Evolutionary conservation across 2,888 invertebrate genomes (phyloP), one percentile per base, ranked within the genome.

Genomic region (Dicycla oo): DNA sequence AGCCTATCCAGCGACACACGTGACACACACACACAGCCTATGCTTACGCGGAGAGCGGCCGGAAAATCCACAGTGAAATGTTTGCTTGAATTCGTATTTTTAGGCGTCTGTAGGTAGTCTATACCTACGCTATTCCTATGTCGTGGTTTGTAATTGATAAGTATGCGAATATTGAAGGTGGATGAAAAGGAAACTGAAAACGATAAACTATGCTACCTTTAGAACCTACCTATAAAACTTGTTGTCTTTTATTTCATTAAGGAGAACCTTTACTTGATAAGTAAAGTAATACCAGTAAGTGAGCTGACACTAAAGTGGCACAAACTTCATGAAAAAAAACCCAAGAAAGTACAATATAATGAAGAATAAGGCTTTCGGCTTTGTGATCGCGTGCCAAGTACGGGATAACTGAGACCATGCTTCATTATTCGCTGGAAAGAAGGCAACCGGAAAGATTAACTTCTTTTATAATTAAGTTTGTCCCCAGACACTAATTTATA

Each of bases 371-470:
- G 87, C 89, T 88, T 85, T 86, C 86, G 85, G 85, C 87, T 88
- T 86, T 87, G 87, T 86, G 86, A 90, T 90, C 88, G 89, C 88
- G 87, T 90, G 90, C 88, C 87, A 89, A 91, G 87, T 88, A 87
- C 85, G 87, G 85, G 86, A 87, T 87, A 90, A 89, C 87, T 90
- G 88, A 84, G 85, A 74, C 85, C 87, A 88, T 89, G 86, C 89
- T 89, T 90, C 88, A 89, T 89, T 88, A 84, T 86, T 72, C 82
- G 84, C 83, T 67, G 68, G 81, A 75, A 85, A 85, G 83, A 80
- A 85, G 82, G 83, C 84, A 82, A 79, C 83, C 73, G 78, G 78
- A 80, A 73, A 84, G 83, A 87, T 88, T 87, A 86, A 85, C 88
- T 88, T 86, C 88, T 88, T 87, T 82, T 83, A 72, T 85, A 88